Evolutionary conservation across 2,113 vertebrate genomes (phyloP).

Genomic region (Chamaetylas fuelleborni): DNA sequence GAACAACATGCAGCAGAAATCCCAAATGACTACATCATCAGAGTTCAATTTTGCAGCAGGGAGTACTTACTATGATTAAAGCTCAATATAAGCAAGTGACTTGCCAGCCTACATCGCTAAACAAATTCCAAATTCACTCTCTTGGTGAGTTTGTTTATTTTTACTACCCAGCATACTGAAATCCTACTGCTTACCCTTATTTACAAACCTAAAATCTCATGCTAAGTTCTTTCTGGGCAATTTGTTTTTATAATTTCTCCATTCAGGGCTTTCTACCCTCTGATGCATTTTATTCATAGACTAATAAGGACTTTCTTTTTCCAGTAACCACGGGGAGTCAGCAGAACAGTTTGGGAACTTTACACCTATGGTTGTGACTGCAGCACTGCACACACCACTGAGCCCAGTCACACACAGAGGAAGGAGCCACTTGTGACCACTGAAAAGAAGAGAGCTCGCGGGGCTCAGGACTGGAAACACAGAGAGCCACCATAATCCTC

Average conservation of each 20-base stretch:
- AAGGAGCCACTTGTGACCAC: not conserved
- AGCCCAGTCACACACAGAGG: not conserved
- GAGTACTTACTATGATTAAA: not conserved
- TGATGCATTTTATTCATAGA: not conserved
- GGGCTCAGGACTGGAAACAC: not conserved
- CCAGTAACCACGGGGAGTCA: not conserved
- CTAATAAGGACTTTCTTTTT: not conserved
- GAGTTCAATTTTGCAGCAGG: not conserved
- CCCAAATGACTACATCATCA: not conserved
- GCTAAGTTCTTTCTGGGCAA: not conserved
- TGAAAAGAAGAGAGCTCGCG: accelerated
- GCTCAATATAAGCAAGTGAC: not conserved
- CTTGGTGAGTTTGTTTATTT: not conserved
- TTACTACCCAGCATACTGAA: not conserved
- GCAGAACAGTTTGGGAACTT: not conserved
- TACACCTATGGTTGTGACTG: accelerated
- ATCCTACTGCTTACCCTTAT: not conserved
- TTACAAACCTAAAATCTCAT: constrained; percentile 17
- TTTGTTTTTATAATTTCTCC: constrained; percentile 20
- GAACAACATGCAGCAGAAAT: not conserved
- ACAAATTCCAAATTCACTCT: constrained; percentile 17
- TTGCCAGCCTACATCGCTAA: not conserved
- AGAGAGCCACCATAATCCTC: not conserved
- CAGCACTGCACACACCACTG: not conserved
- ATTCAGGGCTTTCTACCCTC: not conserved